Evolutionary conservation across 2,888 invertebrate species (phyloP).

Genomic region (Tetanocera ferruginea): DNA sequence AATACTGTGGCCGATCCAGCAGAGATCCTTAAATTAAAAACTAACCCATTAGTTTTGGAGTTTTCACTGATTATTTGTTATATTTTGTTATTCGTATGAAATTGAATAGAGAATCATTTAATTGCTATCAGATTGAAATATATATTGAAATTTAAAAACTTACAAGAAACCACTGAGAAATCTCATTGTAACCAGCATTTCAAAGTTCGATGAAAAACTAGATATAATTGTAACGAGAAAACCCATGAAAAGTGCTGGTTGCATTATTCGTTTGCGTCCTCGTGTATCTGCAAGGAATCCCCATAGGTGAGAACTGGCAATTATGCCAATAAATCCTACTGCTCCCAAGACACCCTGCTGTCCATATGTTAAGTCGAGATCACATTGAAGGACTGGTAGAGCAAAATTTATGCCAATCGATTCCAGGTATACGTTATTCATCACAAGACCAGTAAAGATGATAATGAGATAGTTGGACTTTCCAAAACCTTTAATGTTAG

Average conservation of each 20-base stretch:
- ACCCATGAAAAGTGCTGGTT: slow-evolving; percentile 69
- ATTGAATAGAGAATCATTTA: no score
- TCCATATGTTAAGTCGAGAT: slow-evolving; percentile 64
- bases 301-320: slow-evolving; percentile 73
- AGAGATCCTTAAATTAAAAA: slow-evolving; percentile 56
- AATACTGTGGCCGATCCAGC: slow-evolving; percentile 72
- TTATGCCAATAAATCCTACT: slow-evolving; percentile 69
- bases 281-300: slow-evolving; percentile 73
- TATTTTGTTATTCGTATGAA: no score
- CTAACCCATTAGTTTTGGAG: no score
- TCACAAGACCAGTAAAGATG: slow-evolving; percentile 71
- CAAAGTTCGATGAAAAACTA: slow-evolving; percentile 70
- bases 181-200: slow-evolving; percentile 70
- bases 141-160: slow-evolving; percentile 55
- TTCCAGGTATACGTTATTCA: slow-evolving; percentile 69
- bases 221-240: slow-evolving; percentile 70
- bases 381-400: slow-evolving; percentile 71
- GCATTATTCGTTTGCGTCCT: slow-evolving; percentile 70
- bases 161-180: slow-evolving; percentile 73
- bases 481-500: slow-evolving; percentile 73
- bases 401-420: slow-evolving; percentile 72
- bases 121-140: no score
- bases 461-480: slow-evolving; percentile 71
- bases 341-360: slow-evolving; percentile 68
- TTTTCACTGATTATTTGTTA: no score